A percentile compares a stretch with the other conserved stretches of the same genome.
Conservation (phyloP, 2,797 vertebrate species). For the Diglossa cyanea region DNA sequence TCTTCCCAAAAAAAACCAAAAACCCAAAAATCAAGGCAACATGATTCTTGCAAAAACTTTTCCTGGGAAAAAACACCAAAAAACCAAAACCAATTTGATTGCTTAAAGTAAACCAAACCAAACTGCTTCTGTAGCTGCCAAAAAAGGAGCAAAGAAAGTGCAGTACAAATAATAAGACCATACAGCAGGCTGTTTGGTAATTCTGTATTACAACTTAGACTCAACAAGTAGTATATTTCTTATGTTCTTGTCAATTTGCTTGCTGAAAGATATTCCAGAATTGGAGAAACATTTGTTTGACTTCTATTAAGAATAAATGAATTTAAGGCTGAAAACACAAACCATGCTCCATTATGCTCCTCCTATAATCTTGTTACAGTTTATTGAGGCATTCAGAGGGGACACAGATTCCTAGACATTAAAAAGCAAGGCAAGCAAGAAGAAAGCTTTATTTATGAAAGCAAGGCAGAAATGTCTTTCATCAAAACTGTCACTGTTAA, state of each 20-base stretch:
- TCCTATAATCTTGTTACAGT: constrained; percentile 10
- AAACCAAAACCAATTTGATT: neutral
- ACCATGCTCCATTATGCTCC: neutral
- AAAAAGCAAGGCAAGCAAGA: constrained; percentile 52
- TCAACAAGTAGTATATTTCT: constrained; percentile 21
- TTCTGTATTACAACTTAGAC: neutral
- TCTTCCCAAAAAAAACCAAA: neutral
- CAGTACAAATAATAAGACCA: neutral
- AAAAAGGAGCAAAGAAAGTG: neutral
- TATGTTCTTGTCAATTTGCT: neutral
- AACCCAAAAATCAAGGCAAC: neutral
- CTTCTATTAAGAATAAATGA: neutral
- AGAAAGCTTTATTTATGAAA: constrained; percentile 70
- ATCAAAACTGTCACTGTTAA: constrained; percentile 74
- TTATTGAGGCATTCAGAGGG: constrained; percentile 21
- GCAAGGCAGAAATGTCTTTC: constrained; percentile 64
- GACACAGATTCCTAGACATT: constrained; percentile 36
- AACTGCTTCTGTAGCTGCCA: neutral
- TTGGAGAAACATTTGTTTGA: neutral
- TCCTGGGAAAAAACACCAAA: neutral
- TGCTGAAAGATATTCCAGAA: constrained; percentile 4
- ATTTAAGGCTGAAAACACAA: constrained; percentile 2
- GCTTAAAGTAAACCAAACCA: neutral
- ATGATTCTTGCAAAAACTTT: neutral
- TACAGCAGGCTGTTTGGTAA: neutral